Evolutionary conservation across 2,888 invertebrate genomes (phyloP).

Genomic region (Synanthedon myopaeformis): DNA sequence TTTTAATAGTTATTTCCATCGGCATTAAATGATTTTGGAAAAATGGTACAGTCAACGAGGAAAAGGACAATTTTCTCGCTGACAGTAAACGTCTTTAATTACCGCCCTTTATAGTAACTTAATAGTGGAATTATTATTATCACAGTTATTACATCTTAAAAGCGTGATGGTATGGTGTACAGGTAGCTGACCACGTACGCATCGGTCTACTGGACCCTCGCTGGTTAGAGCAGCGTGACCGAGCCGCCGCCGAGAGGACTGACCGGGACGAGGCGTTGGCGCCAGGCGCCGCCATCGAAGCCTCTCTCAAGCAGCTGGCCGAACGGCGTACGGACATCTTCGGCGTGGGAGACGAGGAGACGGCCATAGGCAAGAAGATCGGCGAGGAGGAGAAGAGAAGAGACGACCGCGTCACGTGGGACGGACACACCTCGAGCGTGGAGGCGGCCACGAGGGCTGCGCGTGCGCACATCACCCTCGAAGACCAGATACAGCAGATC

Average conservation of each 20-base stretch:
- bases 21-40: too few species aligned
- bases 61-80: too few species aligned
- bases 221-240: slow-evolving; percentile 97
- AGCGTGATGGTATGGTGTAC: neutral
- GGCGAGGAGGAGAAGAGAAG: slow-evolving; percentile 90
- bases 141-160: too few species aligned
- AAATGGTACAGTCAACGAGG: too few species aligned
- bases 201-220: slow-evolving; percentile 96
- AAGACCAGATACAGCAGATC: slow-evolving; percentile 97
- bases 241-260: slow-evolving; percentile 91
- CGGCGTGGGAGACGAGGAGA: slow-evolving; percentile 98
- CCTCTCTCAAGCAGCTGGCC: slow-evolving; percentile 93
- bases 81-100: too few species aligned
- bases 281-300: slow-evolving; percentile 91
- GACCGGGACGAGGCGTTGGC: slow-evolving; percentile 77
- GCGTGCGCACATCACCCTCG: slow-evolving; percentile 93
- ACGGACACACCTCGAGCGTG: slow-evolving; percentile 96
- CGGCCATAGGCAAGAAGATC: slow-evolving; percentile 98
- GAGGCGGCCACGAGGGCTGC: slow-evolving; percentile 96
- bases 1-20: too few species aligned
- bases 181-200: slow-evolving; percentile 96
- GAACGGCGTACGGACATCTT: slow-evolving; percentile 99
- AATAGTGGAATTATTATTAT: too few species aligned
- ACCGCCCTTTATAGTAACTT: too few species aligned
- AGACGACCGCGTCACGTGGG: slow-evolving; percentile 96